Evolutionary conservation across 2,888 invertebrate species (phyloP).

Genomic region (Hemicrepidius hirtus): DNA sequence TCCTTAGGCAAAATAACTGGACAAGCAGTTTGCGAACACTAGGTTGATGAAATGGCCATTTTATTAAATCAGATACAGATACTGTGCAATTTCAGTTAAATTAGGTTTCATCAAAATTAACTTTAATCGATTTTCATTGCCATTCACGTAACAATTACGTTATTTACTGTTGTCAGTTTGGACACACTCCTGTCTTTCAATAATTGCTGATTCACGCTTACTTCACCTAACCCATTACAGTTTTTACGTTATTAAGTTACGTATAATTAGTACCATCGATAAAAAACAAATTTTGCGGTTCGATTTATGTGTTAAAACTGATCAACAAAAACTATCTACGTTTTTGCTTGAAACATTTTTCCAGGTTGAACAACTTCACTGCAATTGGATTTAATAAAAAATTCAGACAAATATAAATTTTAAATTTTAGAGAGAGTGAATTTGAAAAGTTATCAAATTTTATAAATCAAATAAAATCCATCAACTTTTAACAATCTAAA

Average conservation of each 20-base stretch:
- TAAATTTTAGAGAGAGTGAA: too few species aligned
- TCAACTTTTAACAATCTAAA: too few species aligned
- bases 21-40: conserved; percentile 13
- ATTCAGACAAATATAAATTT: too few species aligned
- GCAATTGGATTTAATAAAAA: too few species aligned
- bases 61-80: conserved; percentile 14
- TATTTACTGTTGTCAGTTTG: conserved; percentile 12
- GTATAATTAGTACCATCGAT: not conserved
- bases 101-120: conserved; percentile 8
- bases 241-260: conserved; percentile 2
- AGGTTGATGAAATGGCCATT: conserved; percentile 16
- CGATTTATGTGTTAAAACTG: conserved; percentile 11
- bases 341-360: conserved; percentile 2
- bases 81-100: conserved; percentile 6
- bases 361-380: not conserved
- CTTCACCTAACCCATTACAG: conserved; percentile 15
- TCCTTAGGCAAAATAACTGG: conserved; percentile 19
- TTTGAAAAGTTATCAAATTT: too few species aligned
- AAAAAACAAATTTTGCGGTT: conserved; percentile 7
- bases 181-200: not conserved
- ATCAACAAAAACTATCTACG: not conserved
- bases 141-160: conserved; percentile 12
- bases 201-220: conserved; percentile 3
- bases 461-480: too few species aligned
- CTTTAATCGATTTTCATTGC: conserved; percentile 26